Base-by-base conservation (phyloP, 2,113 vertebrate species). In the Eurypyga helias region DNA sequence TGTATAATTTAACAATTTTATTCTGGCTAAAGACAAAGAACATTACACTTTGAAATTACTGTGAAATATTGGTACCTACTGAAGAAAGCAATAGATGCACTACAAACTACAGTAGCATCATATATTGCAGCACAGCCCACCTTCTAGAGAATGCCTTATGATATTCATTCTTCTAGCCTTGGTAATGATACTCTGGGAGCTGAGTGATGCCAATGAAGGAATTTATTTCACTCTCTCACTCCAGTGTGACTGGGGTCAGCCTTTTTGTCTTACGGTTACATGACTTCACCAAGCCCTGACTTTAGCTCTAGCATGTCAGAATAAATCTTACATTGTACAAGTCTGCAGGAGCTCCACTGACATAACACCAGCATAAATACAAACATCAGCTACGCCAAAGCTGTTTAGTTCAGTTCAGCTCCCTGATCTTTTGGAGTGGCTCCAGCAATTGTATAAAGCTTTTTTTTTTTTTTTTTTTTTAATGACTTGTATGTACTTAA, bases 391-490 rank as follows among this genome's bases (percentile, higher is more conserved):
- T 52, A 31, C 38, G 80, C 80, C 86, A 77, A 92, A 89, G n/a
- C 46, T 86, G 83, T 61, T 75, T 38, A 18, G 69, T 46, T 93
- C 65, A 48, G 33, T 82, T 92, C 65, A 94, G 81, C 84, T 75
- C 60, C 46, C 77, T 48, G 72, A 89, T 84, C 33, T 84, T 83
- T 65, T 96, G 96, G 93, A 96, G 19, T 20, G 28, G 25, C 17
- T 95, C 95, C 96, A 94, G 87, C 49, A 41, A 96, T 96, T 96
- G 96, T 97, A 65, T 65, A 45, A 89, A 81, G 12, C 18, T 45
- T 43, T 52, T 55, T 19, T 49, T n/a, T 83, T 28, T 25, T 18
- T 43, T 7, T n/a, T 45, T 75, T 71, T 26, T 71, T 61, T 24
- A 21, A 33, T 49, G 3, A 34, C 41, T 93, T 67, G 3, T 28